phyloP scores from a whole-genome alignment of 2,113 vertebrate species.

The Indicator maculatus region DNA sequence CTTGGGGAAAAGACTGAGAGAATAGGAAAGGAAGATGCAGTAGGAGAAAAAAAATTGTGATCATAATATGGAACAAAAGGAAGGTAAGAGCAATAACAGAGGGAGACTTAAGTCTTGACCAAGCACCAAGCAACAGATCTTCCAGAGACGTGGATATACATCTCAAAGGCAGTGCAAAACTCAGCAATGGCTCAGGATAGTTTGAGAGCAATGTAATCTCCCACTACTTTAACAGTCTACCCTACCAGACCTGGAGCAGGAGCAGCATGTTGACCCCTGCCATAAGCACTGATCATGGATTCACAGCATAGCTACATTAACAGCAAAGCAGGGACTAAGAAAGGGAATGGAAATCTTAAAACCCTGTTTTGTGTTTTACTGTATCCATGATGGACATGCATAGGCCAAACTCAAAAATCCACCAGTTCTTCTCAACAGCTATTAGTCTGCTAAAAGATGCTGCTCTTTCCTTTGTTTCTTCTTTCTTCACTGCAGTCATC shows the following conservation, averaged over 20 bases:
- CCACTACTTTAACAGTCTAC: neutral
- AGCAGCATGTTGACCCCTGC: neutral
- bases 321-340: neutral
- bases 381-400: neutral
- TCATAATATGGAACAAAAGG: neutral
- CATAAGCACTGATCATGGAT: fast-evolving
- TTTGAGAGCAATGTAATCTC: neutral
- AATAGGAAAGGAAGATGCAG: neutral
- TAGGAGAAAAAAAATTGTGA: neutral
- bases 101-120: neutral
- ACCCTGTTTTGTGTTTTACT: neutral
- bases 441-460: neutral
- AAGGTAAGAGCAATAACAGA: neutral
- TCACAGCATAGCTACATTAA: neutral
- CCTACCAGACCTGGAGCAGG: neutral
- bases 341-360: neutral
- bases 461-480: neutral
- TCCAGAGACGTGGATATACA: neutral
- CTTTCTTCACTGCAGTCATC: neutral
- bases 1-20: neutral
- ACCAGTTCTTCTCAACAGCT: neutral
- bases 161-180: neutral
- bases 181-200: neutral
- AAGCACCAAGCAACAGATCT: neutral
- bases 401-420: neutral